These are phyloP conservation scores for Raillietiella orientalis DNA, from an alignment of 2,888 invertebrate species.

Conservation along the genomic window DNA sequence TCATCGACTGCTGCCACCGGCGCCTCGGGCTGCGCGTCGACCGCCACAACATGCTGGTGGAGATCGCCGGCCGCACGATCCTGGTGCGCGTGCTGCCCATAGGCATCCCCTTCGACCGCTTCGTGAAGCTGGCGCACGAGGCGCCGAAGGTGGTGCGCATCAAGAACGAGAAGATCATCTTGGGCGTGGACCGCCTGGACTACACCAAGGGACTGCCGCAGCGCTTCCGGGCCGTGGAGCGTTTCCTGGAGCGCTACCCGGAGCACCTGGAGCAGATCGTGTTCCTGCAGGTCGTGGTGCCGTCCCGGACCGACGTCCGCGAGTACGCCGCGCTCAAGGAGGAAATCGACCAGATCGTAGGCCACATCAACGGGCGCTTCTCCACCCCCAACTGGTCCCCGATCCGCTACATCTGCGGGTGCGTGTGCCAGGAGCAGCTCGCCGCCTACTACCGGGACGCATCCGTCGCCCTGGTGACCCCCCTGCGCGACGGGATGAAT, in stretches of 20 bases:
- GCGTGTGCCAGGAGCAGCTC: slow-evolving; percentile 13
- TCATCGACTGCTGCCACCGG: slow-evolving; percentile 64
- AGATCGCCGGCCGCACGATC: slow-evolving; percentile 54
- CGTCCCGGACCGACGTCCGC: slow-evolving; percentile 52
- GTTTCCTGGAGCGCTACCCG: slow-evolving; percentile 42
- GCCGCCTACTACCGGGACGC: slow-evolving; percentile 15
- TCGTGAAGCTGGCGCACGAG: slow-evolving; percentile 40
- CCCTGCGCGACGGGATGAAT: slow-evolving; percentile 65
- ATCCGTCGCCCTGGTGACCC: slow-evolving; percentile 38
- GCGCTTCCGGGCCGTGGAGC: slow-evolving; percentile 47
- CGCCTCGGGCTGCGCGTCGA: slow-evolving; percentile 59
- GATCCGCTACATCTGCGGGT: slow-evolving; percentile 20
- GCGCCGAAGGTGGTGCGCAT: slow-evolving; percentile 9
- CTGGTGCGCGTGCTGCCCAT: slow-evolving; percentile 53
- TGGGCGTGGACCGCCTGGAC: slow-evolving; percentile 62
- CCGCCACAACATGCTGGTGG: slow-evolving; percentile 49
- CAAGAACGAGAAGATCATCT: slow-evolving; percentile 27
- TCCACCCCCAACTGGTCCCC: slow-evolving; percentile 73
- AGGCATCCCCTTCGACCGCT: slow-evolving; percentile 58
- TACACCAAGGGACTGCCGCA: slow-evolving; percentile 69
- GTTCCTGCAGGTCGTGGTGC: slow-evolving; percentile 13
- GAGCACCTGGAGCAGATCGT: slow-evolving; percentile 31
- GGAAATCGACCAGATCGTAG: slow-evolving; percentile 32
- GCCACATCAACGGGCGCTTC: slow-evolving; percentile 14
- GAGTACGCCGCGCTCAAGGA: slow-evolving; percentile 67